These are phyloP conservation scores for Sebastes miniatus DNA, from an alignment of 2,797 vertebrate species.

Conservation along the genomic window DNA sequence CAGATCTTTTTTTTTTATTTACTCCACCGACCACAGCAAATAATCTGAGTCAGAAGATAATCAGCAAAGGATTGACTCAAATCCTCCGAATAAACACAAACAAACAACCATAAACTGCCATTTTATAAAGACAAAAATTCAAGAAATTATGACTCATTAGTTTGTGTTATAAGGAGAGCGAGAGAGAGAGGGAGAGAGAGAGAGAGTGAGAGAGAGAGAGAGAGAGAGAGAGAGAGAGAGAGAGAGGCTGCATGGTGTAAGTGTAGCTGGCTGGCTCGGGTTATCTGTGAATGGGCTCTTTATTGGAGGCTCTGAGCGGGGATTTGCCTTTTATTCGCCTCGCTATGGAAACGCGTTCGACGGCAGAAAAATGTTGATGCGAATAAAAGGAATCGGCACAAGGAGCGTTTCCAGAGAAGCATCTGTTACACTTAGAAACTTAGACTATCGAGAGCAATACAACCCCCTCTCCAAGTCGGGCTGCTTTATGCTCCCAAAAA, in stretches of 20 bases:
- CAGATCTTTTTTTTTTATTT: conserved; percentile 30
- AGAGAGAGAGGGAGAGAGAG: conserved; percentile 9
- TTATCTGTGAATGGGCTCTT: conserved; percentile 93
- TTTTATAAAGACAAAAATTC: conserved; percentile 31
- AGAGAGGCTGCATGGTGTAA: conserved; percentile 81
- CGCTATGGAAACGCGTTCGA: conserved; percentile 98
- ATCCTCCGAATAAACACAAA: conserved; percentile 46
- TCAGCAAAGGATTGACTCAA: conserved; percentile 13
- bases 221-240: neutral
- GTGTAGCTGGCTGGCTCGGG: conserved; percentile 89
- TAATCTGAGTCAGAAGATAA: conserved; percentile 32
- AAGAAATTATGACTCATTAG: conserved; percentile 62
- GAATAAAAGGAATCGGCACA: conserved; percentile 95
- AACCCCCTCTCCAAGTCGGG: conserved; percentile 84
- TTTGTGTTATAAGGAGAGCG: conserved; percentile 34
- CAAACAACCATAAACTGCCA: conserved; percentile 37
- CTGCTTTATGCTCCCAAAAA: conserved; percentile 40
- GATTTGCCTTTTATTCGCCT: conserved; percentile 98
- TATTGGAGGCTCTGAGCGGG: conserved; percentile 92
- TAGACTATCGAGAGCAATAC: conserved; percentile 93
- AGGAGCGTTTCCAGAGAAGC: conserved; percentile 94
- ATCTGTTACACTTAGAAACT: conserved; percentile 99
- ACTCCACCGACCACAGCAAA: conserved; percentile 21
- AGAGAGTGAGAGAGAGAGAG: conserved; percentile 29
- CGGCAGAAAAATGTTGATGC: conserved; percentile 93